These are phyloP conservation scores for Ptychadena robeensis DNA, from an alignment of 2,797 vertebrate species.

Conservation along the genomic window DNA sequence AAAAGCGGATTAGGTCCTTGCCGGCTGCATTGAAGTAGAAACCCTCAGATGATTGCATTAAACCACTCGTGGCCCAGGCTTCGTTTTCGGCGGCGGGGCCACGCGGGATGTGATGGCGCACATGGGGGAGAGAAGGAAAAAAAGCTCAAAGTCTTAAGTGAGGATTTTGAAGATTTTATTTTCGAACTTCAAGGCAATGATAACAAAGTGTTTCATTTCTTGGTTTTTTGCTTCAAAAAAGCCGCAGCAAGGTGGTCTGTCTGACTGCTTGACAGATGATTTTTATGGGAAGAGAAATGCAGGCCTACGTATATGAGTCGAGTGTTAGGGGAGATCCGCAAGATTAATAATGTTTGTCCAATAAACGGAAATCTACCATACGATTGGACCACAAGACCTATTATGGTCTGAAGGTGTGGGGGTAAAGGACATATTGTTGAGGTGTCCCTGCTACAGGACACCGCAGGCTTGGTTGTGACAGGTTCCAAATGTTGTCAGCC, in stretches of 20 bases:
- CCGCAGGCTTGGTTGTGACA: no score
- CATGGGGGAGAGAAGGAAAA: slow-evolving; percentile 14
- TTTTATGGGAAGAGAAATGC: neutral
- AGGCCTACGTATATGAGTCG: no score
- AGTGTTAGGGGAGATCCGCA: neutral
- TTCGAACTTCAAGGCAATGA: slow-evolving; percentile 8
- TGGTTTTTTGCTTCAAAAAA: slow-evolving; percentile 2
- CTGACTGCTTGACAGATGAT: neutral
- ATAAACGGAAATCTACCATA: no score
- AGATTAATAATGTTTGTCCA: neutral
- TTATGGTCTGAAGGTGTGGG: no score
- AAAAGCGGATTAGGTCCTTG: slow-evolving; percentile 21
- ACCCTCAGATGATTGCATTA: slow-evolving; percentile 50
- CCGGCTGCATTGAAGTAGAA: neutral
- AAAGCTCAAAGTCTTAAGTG: slow-evolving; percentile 1
- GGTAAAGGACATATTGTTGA: no score
- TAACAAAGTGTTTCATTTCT: slow-evolving; percentile 32
- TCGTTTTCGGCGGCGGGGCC: neutral
- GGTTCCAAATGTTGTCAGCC: no score
- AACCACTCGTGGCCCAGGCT: slow-evolving; percentile 12
- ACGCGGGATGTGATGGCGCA: slow-evolving; percentile 4
- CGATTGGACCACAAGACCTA: no score
- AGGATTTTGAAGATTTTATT: neutral
- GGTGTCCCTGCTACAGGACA: no score
- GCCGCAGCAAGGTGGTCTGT: slow-evolving; percentile 17